These are phyloP conservation scores for Sprattus sprattus DNA, from an alignment of 2,113 vertebrate genomes.

Conservation along the genomic window DNA sequence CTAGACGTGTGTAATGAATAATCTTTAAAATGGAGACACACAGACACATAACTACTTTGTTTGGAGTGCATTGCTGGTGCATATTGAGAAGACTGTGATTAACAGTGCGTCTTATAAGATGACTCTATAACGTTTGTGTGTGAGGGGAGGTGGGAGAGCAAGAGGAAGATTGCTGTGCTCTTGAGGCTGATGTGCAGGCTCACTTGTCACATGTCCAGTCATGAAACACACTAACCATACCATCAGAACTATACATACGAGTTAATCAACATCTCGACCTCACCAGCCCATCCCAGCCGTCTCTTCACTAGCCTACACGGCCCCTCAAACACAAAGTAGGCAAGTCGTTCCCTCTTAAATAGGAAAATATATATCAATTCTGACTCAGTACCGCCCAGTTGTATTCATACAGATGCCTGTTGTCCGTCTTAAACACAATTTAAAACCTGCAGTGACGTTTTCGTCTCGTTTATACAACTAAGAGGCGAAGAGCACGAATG, in stretches of 20 bases:
- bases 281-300: background rate
- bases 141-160: constrained; percentile 44
- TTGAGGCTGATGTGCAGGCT: background rate
- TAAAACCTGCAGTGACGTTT: background rate
- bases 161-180: background rate
- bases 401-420: background rate
- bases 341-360: background rate
- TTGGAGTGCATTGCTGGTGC: background rate
- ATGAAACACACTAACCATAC: background rate
- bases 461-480: background rate
- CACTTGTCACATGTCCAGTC: background rate
- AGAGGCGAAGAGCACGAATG: background rate
- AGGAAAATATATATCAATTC: background rate
- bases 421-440: background rate
- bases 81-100: background rate
- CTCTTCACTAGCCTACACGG: background rate
- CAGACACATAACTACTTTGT: background rate
- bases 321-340: background rate
- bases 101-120: background rate
- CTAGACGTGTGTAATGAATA: background rate
- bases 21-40: background rate
- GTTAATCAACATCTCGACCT: background rate
- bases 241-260: background rate
- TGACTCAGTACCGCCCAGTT: background rate
- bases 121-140: background rate